Percentiles rank a stretch among this genome's conserved stretches.
Evolutionary conservation across 2,797 vertebrate genomes (phyloP).

Genomic region (Galaxias olidus): DNA sequence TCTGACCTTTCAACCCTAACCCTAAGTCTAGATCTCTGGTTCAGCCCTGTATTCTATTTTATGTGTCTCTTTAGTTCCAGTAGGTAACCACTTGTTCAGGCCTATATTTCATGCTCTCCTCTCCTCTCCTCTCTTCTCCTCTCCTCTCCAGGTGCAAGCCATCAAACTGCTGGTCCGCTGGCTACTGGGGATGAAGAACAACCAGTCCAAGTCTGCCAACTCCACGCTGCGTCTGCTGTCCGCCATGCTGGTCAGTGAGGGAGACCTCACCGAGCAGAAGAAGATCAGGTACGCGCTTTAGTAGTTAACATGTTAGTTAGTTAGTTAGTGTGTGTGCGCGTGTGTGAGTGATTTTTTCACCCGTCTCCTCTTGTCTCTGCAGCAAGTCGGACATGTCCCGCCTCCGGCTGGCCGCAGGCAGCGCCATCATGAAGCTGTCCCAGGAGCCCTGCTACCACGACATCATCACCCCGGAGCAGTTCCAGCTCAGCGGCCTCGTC

Average conservation of each 20-base stretch:
- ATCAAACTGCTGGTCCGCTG: conserved; percentile 97
- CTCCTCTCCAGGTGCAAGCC: conserved; percentile 88
- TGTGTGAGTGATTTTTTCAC: neutral
- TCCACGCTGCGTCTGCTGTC: conserved; percentile 95
- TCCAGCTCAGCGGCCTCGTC: conserved; percentile 96
- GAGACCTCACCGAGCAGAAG: conserved; percentile 97
- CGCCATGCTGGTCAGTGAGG: conserved; percentile 97
- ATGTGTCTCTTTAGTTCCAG: no score
- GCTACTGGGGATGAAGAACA: conserved; percentile 99
- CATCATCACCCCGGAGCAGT: conserved; percentile 99
- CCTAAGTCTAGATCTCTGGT: neutral
- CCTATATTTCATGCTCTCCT: neutral
- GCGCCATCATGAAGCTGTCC: conserved; percentile 98
- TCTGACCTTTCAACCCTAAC: neutral
- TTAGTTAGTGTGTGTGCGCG: no score
- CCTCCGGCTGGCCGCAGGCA: conserved; percentile 93
- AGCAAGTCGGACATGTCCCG: conserved; percentile 99
- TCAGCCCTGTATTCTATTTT: neutral
- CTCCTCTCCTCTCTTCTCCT: conserved; percentile 9
- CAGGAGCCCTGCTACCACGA: conserved; percentile 99
- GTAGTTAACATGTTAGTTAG: no score
- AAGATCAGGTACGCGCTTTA: conserved; percentile 89
- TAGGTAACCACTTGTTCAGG: no score
- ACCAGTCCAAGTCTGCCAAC: conserved; percentile 97
- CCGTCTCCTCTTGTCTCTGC: conserved; percentile 39